Evolutionary conservation across 2,113 vertebrate species (phyloP).

Genomic region (Rhinopomastus cyanomelas): DNA sequence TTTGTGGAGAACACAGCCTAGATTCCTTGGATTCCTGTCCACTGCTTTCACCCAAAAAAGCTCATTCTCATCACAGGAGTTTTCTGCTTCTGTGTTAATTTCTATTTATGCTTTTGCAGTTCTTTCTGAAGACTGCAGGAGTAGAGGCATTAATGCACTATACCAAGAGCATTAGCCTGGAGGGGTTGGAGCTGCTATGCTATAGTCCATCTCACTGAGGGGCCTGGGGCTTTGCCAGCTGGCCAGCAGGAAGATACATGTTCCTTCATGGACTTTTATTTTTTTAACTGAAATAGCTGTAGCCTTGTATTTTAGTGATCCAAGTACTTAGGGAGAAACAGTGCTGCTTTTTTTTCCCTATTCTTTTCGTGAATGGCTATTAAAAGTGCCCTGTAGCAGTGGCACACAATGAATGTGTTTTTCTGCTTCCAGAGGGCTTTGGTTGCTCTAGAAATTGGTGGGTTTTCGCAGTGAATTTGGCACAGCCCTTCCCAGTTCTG

Average conservation of each 20-base stretch:
- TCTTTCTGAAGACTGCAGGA: not conserved
- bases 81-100: not conserved
- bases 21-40: not conserved
- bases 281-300: not conserved
- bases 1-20: not conserved
- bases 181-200: not conserved
- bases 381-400: not conserved
- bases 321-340: not conserved
- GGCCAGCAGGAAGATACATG: not conserved
- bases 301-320: slow-evolving; percentile 23
- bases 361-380: not conserved
- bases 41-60: not conserved
- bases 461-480: slow-evolving; percentile 16
- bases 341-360: not conserved
- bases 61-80: not conserved
- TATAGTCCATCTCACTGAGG: not conserved
- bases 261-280: not conserved
- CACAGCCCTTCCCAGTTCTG: slow-evolving; percentile 8
- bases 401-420: slow-evolving; percentile 28
- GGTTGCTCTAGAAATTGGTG: not conserved
- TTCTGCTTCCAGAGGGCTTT: slow-evolving; percentile 17
- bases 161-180: not conserved
- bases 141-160: not conserved
- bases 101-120: not conserved
- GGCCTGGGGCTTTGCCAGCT: not conserved